These are phyloP conservation scores for Heliornis fulica DNA, from an alignment of 2,113 vertebrate species.

Conservation along the genomic window DNA sequence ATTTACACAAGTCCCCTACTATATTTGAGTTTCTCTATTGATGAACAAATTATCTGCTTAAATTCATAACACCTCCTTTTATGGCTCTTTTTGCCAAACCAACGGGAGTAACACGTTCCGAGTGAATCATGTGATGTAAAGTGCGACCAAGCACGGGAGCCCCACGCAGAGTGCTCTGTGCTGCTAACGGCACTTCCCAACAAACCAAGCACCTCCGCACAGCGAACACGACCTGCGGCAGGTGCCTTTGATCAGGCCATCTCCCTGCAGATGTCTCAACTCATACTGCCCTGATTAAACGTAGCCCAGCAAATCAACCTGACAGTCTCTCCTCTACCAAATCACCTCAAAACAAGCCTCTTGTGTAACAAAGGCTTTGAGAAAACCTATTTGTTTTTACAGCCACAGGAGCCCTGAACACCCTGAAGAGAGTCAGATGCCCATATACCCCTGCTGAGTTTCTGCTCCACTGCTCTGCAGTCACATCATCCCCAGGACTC, in stretches of 20 bases:
- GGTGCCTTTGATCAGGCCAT: accelerated
- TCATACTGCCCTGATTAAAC: neutral
- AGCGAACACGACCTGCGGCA: accelerated
- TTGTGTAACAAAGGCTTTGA: neutral
- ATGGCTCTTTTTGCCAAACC: too few species aligned
- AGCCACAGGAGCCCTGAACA: neutral
- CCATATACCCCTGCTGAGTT: accelerated
- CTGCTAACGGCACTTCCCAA: accelerated
- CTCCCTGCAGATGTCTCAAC: neutral
- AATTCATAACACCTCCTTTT: too few species aligned
- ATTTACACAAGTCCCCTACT: too few species aligned
- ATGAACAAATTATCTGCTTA: too few species aligned
- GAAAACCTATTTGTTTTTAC: too few species aligned
- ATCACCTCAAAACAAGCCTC: neutral
- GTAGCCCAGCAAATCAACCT: neutral
- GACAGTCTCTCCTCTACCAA: neutral
- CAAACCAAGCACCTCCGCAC: accelerated
- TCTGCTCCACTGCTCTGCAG: accelerated
- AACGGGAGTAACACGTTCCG: accelerated
- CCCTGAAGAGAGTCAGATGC: accelerated
- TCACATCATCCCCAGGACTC: too few species aligned
- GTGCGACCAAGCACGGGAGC: neutral
- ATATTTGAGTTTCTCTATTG: too few species aligned
- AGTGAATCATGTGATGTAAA: accelerated
- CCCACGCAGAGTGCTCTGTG: accelerated